Evolutionary conservation across 2,113 vertebrate species (phyloP), one percentile per base, ranked within the genome.

Genomic region (Oostethus manadensis): DNA sequence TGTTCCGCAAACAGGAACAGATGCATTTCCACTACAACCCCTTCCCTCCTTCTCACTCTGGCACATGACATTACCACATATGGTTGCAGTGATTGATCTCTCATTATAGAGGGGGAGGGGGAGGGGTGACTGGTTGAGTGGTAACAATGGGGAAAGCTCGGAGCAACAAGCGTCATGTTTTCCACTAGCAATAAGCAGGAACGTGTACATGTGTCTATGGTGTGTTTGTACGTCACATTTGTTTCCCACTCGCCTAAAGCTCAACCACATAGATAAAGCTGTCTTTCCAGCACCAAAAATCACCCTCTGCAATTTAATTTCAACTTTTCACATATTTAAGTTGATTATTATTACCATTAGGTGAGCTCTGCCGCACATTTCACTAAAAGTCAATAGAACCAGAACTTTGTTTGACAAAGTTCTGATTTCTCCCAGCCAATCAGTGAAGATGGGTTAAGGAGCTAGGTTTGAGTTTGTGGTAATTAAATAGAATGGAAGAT

Each of bases 11-110:
- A 74, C 58, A 29, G 49, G 64, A 81, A 75, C 85, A 89, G 86
- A 85, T 86, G 86, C 82, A 73, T 75, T 66, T 17, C 11, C 38
- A 11, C 13, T 35, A 35, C 67, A 59, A 51, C 69, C 66, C 62
- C 75, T 72, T 65, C 62, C 22, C 43, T 6, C 21, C 17, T 17
- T 9, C 56, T 71, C 74, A 51, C 68, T 71, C 68, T 80, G 68
- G 73, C 81, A 73, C 65, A 85, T 84, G 82, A 87, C 84, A 84
- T 85, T 86, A 83, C 73, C 81, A 79, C 80, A 88, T 79, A 82
- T 83, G 82, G 82, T 62, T 20, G 61, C 54, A 1, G 73, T 79
- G 81, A 86, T 81, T 84, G 79, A 86, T 87, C 70, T 71, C 79
- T 84, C 72, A 16, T 80, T 66, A 29, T 76, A 79, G 81, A 79